phyloP scores from a whole-genome alignment of 2,888 invertebrate genomes.

The Papilio demoleus region DNA sequence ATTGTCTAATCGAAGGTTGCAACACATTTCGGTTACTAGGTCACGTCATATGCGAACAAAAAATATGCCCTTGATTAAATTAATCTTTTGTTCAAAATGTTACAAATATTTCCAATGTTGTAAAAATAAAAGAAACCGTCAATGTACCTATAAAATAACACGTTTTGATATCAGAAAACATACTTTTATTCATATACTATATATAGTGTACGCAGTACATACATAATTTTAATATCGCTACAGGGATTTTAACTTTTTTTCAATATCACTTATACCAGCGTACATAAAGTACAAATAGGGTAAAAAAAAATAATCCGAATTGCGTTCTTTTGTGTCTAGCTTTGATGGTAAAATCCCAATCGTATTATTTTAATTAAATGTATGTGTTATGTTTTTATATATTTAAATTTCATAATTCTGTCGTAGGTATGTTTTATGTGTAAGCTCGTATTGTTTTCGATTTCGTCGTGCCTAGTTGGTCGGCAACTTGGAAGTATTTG shows the following conservation, averaged over 20 bases:
- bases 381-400: neutral
- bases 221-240: too few relatives aligned
- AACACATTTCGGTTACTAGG: slow-evolving; percentile 48
- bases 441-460: slow-evolving; percentile 19
- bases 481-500: slow-evolving; percentile 13
- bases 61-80: slow-evolving; percentile 49
- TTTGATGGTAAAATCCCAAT: neutral
- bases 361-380: neutral
- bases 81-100: neutral
- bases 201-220: too few relatives aligned
- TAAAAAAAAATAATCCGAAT: too few relatives aligned
- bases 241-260: too few relatives aligned
- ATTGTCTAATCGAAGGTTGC: slow-evolving; percentile 42
- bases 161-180: too few relatives aligned
- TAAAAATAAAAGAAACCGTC: too few relatives aligned
- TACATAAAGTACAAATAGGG: too few relatives aligned
- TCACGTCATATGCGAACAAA: slow-evolving; percentile 41
- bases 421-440: neutral
- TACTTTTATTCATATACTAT: too few relatives aligned
- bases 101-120: neutral
- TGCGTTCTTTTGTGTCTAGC: neutral
- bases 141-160: too few relatives aligned
- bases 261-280: too few relatives aligned
- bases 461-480: slow-evolving; percentile 20
- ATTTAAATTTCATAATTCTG: neutral